Evolutionary conservation across 1,140 invertebrate species (phyloP), one percentile per base, ranked within the genome.

Genomic region (Trialeurodes vaporariorum): DNA sequence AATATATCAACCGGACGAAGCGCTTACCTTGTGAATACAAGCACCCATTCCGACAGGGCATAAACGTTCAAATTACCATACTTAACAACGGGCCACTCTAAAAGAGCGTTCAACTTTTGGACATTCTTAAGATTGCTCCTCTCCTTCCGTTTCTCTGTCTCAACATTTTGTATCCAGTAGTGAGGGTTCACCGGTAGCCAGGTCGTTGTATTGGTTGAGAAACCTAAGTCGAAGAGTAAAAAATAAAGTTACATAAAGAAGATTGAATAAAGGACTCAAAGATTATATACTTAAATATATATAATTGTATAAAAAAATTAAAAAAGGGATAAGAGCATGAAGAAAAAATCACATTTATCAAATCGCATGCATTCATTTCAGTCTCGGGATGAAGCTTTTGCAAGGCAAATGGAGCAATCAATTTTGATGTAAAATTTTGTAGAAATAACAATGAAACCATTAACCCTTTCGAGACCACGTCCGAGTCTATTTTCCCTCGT

Each of bases 121-220:
- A 64, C 69, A 0, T 66, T 65, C 21, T 65, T 60, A 1, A 69
- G 34, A 25, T 67, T 25, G 23, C 63, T 68, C 12, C 65, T 67
- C 49, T 64, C 64, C 1, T 11, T 11, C n/a, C 26, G 64, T 1
- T 27, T 49, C 58, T 70, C 40, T 1, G 25, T 40, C 24, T 1
- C 22, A 26, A 70, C 59, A 27, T 70, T 70, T 21, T 49, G 27
- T 61, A 27, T 17, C 69, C 69, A 70, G 58, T 70, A 70, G 27
- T 61, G 62, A 0, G 70, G 27, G 64, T 67, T 69, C 1, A 71
- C 62, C 1, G 70, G 70, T 49, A 71, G 49, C 70, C 70, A 71
- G 1, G 66, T 34, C 2, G 59, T 27, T 49, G 60, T 64, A 1
- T 27, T 64, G 24, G 49, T 67, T 9, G 70, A 67, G 58, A 71